Base-by-base conservation (phyloP, 1,140 invertebrate species). In the Lysiphlebus fabarum region DNA sequence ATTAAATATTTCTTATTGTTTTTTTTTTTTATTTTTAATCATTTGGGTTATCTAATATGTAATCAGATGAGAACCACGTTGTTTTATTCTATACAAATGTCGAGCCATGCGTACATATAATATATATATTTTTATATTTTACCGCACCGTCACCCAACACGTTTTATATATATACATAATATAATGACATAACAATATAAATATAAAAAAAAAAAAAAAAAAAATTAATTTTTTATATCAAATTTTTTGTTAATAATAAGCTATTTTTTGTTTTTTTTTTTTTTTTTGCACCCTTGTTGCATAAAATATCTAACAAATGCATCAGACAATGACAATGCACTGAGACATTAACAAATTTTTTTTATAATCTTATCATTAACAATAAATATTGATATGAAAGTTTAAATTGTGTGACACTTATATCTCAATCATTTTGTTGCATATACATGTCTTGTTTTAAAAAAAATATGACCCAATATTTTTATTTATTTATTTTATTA, bases 341-440 rank as follows among this genome's bases (percentile, higher is more conserved):
- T 36, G 34, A 44, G 63, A 65, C 58, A 68, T 71, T 70, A 71
- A 73, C 68, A 68, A 72, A 71, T 73, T 70, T 55, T 70, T 55
- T 53, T 49, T 63, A 65, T 72, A 75, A 76, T 77, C 74, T 78
- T 78, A 77, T 78, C 75, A 61, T 69, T 69, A 67, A 68, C 65
- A 69, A 73, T 72, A 73, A 74, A 76, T 74, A 75, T 72, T 74
- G 71, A 77, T 74, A 72, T 62, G 63, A 69, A 65, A 67, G 62
- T 73, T 26, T 67, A 70, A 67, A 65, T 71, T 69, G 59, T 40
- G 53, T 41, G 50, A 53, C 11, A 51, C 49, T 51, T 41, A 8
- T n/a, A 26, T 26, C 17, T 26, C 17, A 26, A 26, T 26, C 17
- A 4, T 26, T 26, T 26, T 26, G 17, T 26, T 26, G 17, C 17